A percentile compares a stretch with the other conserved stretches of the same genome.
Conservation (phyloP, 2,113 vertebrate species). For the Ahaetulla prasina region DNA sequence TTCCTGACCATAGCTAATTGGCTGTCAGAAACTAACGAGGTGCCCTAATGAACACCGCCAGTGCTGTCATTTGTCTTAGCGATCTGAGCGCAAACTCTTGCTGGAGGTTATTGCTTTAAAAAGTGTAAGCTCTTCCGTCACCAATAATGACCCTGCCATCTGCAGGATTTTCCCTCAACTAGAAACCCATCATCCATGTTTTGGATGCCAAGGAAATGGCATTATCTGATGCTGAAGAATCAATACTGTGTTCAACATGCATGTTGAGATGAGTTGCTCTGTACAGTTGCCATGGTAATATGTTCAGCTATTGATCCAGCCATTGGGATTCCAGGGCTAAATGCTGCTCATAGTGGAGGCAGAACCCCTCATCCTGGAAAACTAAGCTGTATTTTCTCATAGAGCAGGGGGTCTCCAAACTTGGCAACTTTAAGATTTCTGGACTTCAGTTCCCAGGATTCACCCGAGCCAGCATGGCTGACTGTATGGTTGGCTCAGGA, state of each 20-base stretch:
- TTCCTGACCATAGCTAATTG: conserved; percentile 12
- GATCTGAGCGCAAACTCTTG: conserved; percentile 20
- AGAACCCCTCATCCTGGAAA: conserved; percentile 54
- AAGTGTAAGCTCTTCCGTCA: conserved; percentile 24
- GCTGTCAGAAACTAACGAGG: conserved; percentile 33
- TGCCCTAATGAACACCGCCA: conserved; percentile 2
- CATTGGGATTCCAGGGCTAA: conserved; percentile 50
- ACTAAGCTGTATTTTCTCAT: conserved; percentile 19
- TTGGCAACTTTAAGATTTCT: not conserved
- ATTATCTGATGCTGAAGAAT: conserved; percentile 61
- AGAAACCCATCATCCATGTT: conserved; percentile 55
- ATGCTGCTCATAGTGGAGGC: conserved; percentile 44
- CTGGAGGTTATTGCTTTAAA: not conserved
- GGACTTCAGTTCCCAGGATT: not conserved
- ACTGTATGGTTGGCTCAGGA: not conserved
- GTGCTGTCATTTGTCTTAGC: conserved; percentile 22
- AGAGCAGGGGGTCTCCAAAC: not conserved
- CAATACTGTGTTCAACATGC: conserved; percentile 57
- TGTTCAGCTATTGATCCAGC: conserved; percentile 61
- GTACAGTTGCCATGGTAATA: conserved; percentile 66
- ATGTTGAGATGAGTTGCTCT: conserved; percentile 55
- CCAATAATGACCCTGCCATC: conserved; percentile 28
- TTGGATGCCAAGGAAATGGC: conserved; percentile 35
- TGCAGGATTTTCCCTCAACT: conserved; percentile 27
- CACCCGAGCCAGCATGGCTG: not conserved